Base-by-base conservation (phyloP, 1,140 invertebrate genomes). In the Heliconius himera region DNA sequence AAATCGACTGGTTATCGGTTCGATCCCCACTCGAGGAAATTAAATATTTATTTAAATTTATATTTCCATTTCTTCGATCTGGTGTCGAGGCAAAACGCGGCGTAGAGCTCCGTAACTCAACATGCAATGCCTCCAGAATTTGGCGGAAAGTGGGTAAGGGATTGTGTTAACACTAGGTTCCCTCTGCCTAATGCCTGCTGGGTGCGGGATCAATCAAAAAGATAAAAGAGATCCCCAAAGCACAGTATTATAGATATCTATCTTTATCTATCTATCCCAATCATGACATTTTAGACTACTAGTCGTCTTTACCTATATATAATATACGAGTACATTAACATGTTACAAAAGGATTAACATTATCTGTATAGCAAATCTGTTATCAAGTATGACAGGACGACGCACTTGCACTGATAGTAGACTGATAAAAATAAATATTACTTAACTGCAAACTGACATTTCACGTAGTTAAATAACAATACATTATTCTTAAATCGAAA, bases 381-480 rank as follows among this genome's bases (percentile, higher is more conserved):
- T 79, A 83, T 81, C 80, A 79, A 41, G n/a, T 66, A 77, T 79
- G 60, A 75, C 80, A 85, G 84, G 84, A 83, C 82, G 82, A 81
- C 84, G 82, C 83, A 83, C 83, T 83, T 84, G 83, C 82, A 71
- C 71, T 82, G 78, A 82, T 81, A 82, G 20, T 82, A 80, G 77
- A 82, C 41, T 81, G 81, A 85, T 85, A 85, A 83, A 83, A 85
- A 77, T 56, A 29, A 6, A 71, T 54, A 77, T 81, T 79, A 82
- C 79, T 73, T 81, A 79, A 79, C 78, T 74, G 20, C 56, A n/a
- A 1, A 49, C 41, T 22, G 74, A 73, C 66, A 71, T 75, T 79
- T 70, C 46, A 18, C 22, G 20, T 56, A 22, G 20, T 9, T 22
- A 56, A 13, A 22, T 13, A 26, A 29, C 3, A 29, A 66, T 29